Conservation (phyloP, 2,113 vertebrate species). For the Myanophis thanlyinensis region DNA sequence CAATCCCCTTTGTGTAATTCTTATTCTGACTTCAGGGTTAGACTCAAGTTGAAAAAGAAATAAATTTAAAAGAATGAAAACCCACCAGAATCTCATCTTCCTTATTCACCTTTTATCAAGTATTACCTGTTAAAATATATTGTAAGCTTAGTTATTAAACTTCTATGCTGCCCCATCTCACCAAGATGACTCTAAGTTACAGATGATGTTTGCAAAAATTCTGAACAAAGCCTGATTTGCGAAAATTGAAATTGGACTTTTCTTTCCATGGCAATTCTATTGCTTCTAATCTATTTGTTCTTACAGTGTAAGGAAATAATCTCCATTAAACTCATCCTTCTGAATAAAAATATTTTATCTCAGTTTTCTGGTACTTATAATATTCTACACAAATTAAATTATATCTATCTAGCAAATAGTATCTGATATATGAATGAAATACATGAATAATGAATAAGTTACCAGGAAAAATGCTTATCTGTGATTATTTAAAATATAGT, state of each 20-base stretch:
- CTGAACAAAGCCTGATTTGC: background rate
- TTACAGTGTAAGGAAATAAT: background rate
- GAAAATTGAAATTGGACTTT: background rate
- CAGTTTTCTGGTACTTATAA: background rate
- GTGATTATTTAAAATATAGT: background rate
- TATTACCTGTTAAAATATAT: slow-evolving; percentile 49
- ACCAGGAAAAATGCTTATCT: background rate
- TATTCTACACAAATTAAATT: background rate
- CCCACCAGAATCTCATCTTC: slow-evolving; percentile 43
- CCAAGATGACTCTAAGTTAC: background rate
- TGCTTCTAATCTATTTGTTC: background rate
- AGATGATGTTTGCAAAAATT: background rate
- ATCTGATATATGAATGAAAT: background rate
- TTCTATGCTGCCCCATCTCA: too few relatives aligned
- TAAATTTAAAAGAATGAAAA: slow-evolving; percentile 55
- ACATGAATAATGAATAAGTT: background rate
- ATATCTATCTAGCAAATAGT: background rate
- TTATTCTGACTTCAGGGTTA: slow-evolving; percentile 54
- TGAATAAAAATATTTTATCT: background rate
- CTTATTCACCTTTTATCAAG: slow-evolving; percentile 37
- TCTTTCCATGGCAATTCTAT: background rate
- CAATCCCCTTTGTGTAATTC: slow-evolving; percentile 52
- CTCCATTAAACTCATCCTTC: background rate
- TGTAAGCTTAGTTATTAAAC: background rate
- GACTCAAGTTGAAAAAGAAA: background rate